These are phyloP conservation scores for Calephelis virginiensis DNA, from an alignment of 1,140 invertebrate genomes.

Conservation along the genomic window DNA sequence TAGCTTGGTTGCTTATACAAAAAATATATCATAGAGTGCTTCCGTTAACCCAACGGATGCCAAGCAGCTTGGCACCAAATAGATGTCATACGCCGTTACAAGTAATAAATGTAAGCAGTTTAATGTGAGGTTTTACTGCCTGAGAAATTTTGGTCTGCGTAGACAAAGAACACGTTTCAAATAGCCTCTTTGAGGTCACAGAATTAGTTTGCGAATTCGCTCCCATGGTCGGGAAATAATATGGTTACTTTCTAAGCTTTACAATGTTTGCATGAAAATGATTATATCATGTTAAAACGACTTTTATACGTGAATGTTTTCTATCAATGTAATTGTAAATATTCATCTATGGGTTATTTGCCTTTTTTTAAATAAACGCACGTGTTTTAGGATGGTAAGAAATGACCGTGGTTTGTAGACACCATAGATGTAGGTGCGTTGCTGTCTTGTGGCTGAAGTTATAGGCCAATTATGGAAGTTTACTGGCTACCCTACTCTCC, in stretches of 20 bases:
- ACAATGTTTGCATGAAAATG: constrained; percentile 15
- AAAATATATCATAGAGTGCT: neutral
- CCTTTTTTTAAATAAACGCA: no score
- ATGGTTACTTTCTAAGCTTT: constrained; percentile 11
- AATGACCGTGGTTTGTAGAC: no score
- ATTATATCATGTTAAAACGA: constrained; percentile 4
- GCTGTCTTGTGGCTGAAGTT: no score
- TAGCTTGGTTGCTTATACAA: neutral
- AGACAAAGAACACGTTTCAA: constrained; percentile 23
- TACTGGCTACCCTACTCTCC: no score
- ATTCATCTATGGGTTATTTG: no score
- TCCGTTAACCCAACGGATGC: neutral
- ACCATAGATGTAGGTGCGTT: no score
- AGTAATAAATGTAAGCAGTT: constrained; percentile 21
- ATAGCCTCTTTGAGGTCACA: constrained; percentile 25
- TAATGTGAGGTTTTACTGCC: constrained; percentile 22
- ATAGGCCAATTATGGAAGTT: no score
- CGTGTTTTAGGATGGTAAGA: no score
- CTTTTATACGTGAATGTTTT: neutral
- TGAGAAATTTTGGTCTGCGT: constrained; percentile 20
- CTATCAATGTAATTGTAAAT: no score
- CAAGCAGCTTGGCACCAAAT: constrained; percentile 22
- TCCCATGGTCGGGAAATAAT: constrained; percentile 47
- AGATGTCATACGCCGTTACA: constrained; percentile 23
- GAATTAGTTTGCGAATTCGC: constrained; percentile 26